These are phyloP conservation scores for Parauchenoglanis ngamensis DNA, from an alignment of 2,797 vertebrate genomes.

Conservation along the genomic window DNA sequence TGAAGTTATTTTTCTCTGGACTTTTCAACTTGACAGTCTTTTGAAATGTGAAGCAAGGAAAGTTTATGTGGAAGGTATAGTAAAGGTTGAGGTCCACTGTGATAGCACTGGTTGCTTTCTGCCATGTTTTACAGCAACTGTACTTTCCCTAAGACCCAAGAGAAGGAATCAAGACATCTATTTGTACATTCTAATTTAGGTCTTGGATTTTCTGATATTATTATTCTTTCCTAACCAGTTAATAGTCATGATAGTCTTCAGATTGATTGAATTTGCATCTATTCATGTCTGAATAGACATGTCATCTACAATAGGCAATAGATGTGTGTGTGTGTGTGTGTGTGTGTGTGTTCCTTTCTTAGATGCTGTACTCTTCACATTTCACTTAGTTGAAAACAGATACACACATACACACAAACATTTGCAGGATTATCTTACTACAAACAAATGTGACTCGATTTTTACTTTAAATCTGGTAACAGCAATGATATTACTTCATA, in stretches of 20 bases:
- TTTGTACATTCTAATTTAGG: background rate
- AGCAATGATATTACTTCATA: background rate
- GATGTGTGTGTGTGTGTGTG: too few relatives aligned
- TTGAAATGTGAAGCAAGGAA: slow-evolving; percentile 3
- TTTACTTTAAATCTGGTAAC: background rate
- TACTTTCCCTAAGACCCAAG: background rate
- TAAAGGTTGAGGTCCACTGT: background rate
- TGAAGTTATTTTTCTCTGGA: background rate
- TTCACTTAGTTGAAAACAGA: background rate
- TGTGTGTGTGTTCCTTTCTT: background rate
- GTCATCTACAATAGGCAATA: too few relatives aligned
- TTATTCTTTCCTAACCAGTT: background rate
- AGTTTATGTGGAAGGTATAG: background rate
- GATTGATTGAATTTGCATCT: background rate
- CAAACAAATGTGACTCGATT: background rate
- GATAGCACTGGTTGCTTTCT: background rate
- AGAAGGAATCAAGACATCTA: background rate
- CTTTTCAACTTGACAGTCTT: background rate
- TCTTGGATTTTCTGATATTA: background rate
- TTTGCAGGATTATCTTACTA: background rate
- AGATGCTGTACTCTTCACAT: background rate
- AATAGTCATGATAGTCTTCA: background rate
- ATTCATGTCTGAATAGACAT: background rate
- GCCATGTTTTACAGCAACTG: background rate
- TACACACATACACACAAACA: background rate